phyloP scores from a whole-genome alignment of 2,113 vertebrate genomes.

The Acrocephalus kingi region DNA sequence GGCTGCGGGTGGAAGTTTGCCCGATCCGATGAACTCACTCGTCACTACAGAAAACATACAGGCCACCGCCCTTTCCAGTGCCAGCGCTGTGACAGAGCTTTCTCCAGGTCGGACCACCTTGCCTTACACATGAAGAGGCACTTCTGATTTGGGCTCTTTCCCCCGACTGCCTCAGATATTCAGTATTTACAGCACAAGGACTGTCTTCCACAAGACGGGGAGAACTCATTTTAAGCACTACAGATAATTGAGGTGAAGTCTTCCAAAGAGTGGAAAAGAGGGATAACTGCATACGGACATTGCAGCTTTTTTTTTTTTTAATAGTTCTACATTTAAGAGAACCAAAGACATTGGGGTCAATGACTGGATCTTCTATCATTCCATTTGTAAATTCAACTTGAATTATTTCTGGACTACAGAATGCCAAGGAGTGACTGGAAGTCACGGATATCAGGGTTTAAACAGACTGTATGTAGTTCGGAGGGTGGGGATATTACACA shows the following conservation, averaged over 20 bases:
- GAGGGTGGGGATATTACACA: constrained; percentile 70
- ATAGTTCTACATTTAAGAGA: neutral
- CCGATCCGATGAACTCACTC: constrained; percentile 96
- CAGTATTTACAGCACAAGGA: constrained; percentile 75
- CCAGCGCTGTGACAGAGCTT: constrained; percentile 95
- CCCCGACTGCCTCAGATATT: constrained; percentile 77
- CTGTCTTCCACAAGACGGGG: constrained; percentile 53
- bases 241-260: constrained; percentile 70
- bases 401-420: constrained; percentile 88
- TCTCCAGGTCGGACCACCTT: constrained; percentile 97
- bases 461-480: constrained; percentile 67
- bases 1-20: constrained; percentile 99
- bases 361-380: constrained; percentile 82
- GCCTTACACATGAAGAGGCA: constrained; percentile 99
- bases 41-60: constrained; percentile 98
- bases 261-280: constrained; percentile 70
- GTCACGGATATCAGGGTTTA: constrained; percentile 90
- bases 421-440: constrained; percentile 88
- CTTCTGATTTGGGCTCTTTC: constrained; percentile 76
- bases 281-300: constrained; percentile 62
- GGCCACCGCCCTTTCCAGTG: constrained; percentile 98
- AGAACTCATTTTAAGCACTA: constrained; percentile 74
- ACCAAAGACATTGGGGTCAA: constrained; percentile 64
- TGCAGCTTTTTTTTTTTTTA: constrained; percentile 30
- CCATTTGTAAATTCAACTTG: constrained; percentile 82